Base-by-base conservation (phyloP, 2,113 vertebrate genomes). In the Siphamia tubifer region DNA sequence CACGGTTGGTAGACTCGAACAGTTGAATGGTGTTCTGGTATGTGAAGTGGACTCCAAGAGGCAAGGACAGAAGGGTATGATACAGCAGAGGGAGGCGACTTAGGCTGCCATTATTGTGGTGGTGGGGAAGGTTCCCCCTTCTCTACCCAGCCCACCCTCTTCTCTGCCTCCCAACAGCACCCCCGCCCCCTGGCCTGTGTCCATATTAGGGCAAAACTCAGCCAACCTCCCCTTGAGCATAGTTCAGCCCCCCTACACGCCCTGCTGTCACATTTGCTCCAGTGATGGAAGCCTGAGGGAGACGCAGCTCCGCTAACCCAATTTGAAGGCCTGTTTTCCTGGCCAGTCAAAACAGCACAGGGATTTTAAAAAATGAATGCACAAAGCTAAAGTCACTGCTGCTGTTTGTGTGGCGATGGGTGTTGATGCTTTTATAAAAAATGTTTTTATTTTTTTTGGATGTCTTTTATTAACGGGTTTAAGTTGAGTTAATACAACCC, bases 151-250 rank as follows among this genome's bases (percentile, higher is more conserved):
- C 64, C 68, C 67, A 57, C 68, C 48, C 69, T 65, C 30, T 57
- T 53, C 48, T 44, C 43, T 53, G 52, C 42, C 67, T 32, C 58
- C 36, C 24, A 44, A 2, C 62, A 55, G 25, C 56, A 24, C 21
- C 64, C 17, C 4, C 55, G 9, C 58, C 57, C 61, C 43, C 7
- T n/a, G 0, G 24, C 66, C 57, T 24, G 39, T 84, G 75, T 69
- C 85, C 87, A 87, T 89, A 90, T 90, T 87, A 84, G 86, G 90
- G 54, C 83, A 89, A 84, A 88, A 89, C 79, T 82, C 83, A 52
- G 45, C 67, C 86, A 80, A 72, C 85, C 80, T 77, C 77, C 76
- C 79, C 58, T 74, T n/a, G n/a, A 67, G 68, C 78, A 20, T 60
- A 65, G 63, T 73, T 77, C 73, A 63, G 25, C 67, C 81, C 55